Evolutionary conservation across 1,140 invertebrate species (phyloP), one percentile per base, ranked within the genome.

Genomic region (Heliconius hermathena): DNA sequence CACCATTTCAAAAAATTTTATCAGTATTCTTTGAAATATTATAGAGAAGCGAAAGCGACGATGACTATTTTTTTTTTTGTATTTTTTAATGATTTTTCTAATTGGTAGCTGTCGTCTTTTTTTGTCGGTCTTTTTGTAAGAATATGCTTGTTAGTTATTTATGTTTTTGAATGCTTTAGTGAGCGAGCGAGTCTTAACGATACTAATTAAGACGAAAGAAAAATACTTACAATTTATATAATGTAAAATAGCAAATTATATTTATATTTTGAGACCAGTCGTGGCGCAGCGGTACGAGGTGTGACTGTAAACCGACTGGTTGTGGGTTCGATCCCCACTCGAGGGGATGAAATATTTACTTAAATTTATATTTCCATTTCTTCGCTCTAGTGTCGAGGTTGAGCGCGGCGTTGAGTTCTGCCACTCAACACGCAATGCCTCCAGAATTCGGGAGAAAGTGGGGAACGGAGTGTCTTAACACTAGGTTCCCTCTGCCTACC

Each of bases 1-100:
- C 74, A 73, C 20, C 54, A 57, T 57, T n/a, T 26, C 60, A 29
- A 66, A 66, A 70, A 2, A 8, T 57, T 74, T 76, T 46, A 57
- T 57, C 76, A 16, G 20, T 57, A 71, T 81, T 77, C 60, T 76
- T 81, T 72, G 77, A 81, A 81, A 81, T 76, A 81, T 81, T 77
- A 75, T 54, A 16, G 13, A 11, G 38, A 74, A 74, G 74, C 74
- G 76, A 78, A 78, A 72, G 71, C 33, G 8, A 22, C 2, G 33
- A 26, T 49, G 66, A 33, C 13, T 22, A 70, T 41, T 36, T 70
- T 60, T 66, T 74, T 66, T 46, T 70, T 46, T 76, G 38, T 70
- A 54, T 74, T 74, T 54, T 74, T 36, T 26, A 22, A 20, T 54
- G 8, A 57, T 57, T 22, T 66, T 29, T 60, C 9, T 66, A 66